Evolutionary conservation across 2,797 vertebrate genomes (phyloP), one percentile per base, ranked within the genome.

Genomic region (Cichlasoma orientale): DNA sequence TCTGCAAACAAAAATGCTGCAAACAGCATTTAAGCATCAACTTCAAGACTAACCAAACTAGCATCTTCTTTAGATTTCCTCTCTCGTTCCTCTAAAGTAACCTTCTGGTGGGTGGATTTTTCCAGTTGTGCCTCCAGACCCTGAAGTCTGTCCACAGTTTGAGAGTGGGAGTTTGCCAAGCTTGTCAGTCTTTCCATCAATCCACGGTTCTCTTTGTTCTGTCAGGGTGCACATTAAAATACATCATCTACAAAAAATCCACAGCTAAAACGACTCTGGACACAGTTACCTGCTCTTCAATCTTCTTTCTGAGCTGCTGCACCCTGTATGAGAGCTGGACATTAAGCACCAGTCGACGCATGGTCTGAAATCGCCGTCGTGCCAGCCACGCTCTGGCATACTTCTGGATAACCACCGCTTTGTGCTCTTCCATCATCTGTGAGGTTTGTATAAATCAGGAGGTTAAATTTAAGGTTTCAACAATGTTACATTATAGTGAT

Each of bases 291-390:
- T 99, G 96, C 14, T 99, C 98, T 44, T 99, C 98, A 8, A 97
- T 83, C 87, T 96, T 99, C 61, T 97, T 99, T 75, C 97, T 96
- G 82, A 99, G 95, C 53, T 96, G 93, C 88, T 99, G 98, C 54
- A 99, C 97, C 87, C 98, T 95, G 91, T 95, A 98, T 0, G 98
- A 98, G 1, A 99, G 97, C 89, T 99, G 98, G 33, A 99, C 97
- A 5, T 99, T 99, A 3, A 98, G 25, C 16, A 99, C 97, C 23
- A 99, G 96, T 1, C 98, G 94, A 0, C 98, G 96, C 84, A 99
- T 97, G 18, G 88, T 98, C 89, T 99, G 98, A 90, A 99, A 99
- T 1, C 97, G 94, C 47, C 98, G 96, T 3, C 98, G 94, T 75
- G 94, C 98, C 77, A 99, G 93, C 98, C 98, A 99, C 0, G 98